A percentile compares a stretch with the other conserved stretches of the same genome.
phyloP scores from a whole-genome alignment of 2,797 vertebrate species.

The Falco concolor region DNA sequence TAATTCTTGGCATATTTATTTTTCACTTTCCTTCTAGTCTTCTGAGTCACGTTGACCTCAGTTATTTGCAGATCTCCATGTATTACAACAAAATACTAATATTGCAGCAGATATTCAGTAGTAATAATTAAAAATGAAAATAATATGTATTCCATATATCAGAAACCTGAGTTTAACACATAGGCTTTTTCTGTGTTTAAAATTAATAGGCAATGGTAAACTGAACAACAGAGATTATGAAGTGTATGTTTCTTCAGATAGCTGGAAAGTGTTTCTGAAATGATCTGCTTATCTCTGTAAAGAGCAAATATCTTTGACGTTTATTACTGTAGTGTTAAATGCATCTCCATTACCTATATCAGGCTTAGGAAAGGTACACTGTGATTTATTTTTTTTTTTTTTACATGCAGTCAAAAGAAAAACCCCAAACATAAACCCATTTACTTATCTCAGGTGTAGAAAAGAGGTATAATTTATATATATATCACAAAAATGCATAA shows the following conservation, averaged over 20 bases:
- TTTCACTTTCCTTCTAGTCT: neutral
- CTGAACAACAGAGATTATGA: neutral
- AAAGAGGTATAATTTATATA: neutral
- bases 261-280: neutral
- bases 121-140: neutral
- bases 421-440: neutral
- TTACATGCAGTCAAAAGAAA: neutral
- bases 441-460: neutral
- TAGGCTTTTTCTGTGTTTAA: neutral
- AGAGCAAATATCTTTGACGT: neutral
- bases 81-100: neutral
- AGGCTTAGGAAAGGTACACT: neutral
- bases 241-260: neutral
- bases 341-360: neutral
- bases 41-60: neutral
- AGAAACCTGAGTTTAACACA: neutral
- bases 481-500: neutral
- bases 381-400: neutral
- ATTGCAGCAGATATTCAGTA: neutral
- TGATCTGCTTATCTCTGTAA: neutral
- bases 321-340: neutral
- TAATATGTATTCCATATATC: neutral
- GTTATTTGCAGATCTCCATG: neutral
- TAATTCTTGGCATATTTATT: neutral
- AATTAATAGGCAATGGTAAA: neutral